These are phyloP conservation scores for Drosophila austrosaltans DNA, from an alignment of 2,888 invertebrate species.

Conservation along the genomic window DNA sequence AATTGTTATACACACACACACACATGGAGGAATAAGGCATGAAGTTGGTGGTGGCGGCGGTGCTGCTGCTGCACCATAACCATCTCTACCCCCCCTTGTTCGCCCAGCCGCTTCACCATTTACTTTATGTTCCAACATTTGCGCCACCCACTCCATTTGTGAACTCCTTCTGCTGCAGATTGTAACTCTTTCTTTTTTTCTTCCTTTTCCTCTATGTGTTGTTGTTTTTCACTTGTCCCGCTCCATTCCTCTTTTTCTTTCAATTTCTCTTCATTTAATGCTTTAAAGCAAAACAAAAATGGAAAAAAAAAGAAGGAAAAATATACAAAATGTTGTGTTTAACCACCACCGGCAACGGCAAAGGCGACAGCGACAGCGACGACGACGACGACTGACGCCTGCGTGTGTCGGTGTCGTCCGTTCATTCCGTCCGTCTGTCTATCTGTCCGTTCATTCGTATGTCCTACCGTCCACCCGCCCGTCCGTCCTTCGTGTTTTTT, in stretches of 20 bases:
- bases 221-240: not conserved
- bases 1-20: conserved; percentile 35
- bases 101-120: not conserved
- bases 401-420: conserved; percentile 21
- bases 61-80: not conserved
- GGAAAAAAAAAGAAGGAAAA: not conserved
- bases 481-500: conserved; percentile 18
- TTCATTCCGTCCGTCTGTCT: conserved; percentile 46
- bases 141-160: not conserved
- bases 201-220: conserved; percentile 4
- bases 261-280: conserved; percentile 14
- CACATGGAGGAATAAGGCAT: conserved; percentile 19
- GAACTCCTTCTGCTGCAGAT: conserved; percentile 3
- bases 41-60: conserved; percentile 19
- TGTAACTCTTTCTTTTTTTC: conserved; percentile 17
- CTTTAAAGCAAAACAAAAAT: conserved; percentile 11
- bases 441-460: conserved; percentile 43
- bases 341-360: conserved; percentile 7
- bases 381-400: conserved; percentile 16
- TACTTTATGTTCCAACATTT: not conserved
- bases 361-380: not conserved
- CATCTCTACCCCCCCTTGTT: no score
- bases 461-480: conserved; percentile 34
- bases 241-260: conserved; percentile 8
- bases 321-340: conserved; percentile 11